These are phyloP conservation scores for Lycopodina hypogea DNA, from an alignment of 37 sponge, comb jelly and placozoan genomes.

Conservation along the genomic window DNA sequence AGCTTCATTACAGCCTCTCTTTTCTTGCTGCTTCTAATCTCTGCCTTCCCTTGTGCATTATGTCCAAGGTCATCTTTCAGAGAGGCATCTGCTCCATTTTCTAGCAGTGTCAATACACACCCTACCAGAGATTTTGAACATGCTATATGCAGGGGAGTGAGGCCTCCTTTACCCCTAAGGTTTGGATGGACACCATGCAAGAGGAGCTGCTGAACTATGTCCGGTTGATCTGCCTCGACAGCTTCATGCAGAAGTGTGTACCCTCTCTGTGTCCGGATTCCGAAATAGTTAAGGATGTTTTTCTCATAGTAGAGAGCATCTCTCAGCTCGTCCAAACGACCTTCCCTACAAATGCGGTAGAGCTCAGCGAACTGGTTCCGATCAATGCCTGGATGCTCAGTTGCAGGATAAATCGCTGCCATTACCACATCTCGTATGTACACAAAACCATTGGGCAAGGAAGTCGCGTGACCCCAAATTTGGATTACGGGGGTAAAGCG, in stretches of 20 bases:
- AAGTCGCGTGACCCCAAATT: conserved; percentile 5
- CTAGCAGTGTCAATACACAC: conserved; percentile 59
- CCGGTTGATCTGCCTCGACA: conserved; percentile 64
- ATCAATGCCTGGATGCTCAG: conserved; percentile 45
- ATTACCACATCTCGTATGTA: conserved; percentile 9
- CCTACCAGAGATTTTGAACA: conserved; percentile 49
- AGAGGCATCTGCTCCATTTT: conserved; percentile 56
- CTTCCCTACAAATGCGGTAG: conserved; percentile 59
- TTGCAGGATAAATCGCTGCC: conserved; percentile 37
- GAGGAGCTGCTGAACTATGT: conserved; percentile 65
- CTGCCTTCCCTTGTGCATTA: conserved; percentile 52
- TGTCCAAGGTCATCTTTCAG: conserved; percentile 54
- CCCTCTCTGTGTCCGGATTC: conserved; percentile 19
- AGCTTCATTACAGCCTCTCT: conserved; percentile 54
- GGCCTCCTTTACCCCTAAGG: conserved; percentile 36
- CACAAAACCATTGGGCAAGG: background rate
- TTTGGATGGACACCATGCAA: conserved; percentile 58
- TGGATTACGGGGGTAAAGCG: background rate
- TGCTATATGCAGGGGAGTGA: conserved; percentile 70
- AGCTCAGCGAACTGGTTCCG: conserved; percentile 41
- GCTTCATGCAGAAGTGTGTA: conserved; percentile 78
- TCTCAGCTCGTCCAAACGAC: conserved; percentile 28
- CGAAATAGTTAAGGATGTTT: conserved; percentile 32
- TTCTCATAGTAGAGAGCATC: conserved; percentile 38
- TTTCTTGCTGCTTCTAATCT: conserved; percentile 42